Conservation (phyloP, 2,113 vertebrate genomes). For the Dendrocopos noguchii region DNA sequence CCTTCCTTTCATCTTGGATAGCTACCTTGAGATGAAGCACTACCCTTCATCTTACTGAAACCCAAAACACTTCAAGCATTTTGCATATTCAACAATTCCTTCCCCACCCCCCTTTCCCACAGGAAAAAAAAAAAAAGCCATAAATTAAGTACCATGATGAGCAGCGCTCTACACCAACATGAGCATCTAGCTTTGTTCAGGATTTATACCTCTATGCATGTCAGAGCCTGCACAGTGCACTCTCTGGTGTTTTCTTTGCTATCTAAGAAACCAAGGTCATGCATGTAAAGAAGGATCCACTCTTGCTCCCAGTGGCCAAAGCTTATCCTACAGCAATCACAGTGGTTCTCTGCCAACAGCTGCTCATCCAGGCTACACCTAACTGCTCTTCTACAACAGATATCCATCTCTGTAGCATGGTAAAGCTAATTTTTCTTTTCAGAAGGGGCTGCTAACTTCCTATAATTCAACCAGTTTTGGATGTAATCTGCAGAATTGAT, state of each 20-base stretch:
- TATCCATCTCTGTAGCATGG: background rate
- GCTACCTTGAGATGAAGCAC: background rate
- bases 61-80: background rate
- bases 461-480: background rate
- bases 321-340: background rate
- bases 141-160: background rate
- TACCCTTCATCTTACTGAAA: background rate
- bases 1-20: background rate
- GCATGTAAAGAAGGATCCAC: background rate
- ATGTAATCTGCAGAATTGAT: background rate
- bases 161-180: accelerated
- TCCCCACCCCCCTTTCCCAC: background rate
- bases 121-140: background rate
- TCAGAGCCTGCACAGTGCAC: background rate
- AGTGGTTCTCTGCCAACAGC: background rate
- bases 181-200: background rate
- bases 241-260: background rate
- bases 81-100: background rate
- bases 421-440: background rate
- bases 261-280: background rate
- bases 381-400: background rate
- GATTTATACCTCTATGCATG: background rate
- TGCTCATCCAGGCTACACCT: background rate
- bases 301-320: background rate
- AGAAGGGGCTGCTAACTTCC: background rate